Conservation (phyloP, 2,888 invertebrate species). For the Mechanitis messenoides region DNA sequence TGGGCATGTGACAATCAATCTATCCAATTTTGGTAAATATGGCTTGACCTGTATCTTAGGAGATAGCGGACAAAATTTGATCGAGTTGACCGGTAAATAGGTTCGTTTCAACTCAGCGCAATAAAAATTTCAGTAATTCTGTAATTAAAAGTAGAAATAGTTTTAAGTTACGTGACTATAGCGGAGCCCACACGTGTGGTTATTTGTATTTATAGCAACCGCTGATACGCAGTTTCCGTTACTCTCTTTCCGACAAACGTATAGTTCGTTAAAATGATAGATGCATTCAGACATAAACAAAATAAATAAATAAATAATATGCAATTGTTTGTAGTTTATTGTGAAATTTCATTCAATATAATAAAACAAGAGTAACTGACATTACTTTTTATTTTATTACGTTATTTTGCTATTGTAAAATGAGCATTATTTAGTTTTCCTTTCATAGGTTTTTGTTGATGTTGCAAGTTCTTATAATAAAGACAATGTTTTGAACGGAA, state of each 20-base stretch:
- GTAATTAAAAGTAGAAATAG: neutral
- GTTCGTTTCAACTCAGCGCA: no score
- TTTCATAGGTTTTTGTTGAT: neutral
- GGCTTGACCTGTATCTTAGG: no score
- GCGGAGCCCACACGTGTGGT: conserved; percentile 28
- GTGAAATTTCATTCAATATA: no score
- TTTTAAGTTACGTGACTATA: conserved; percentile 11
- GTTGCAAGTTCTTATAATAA: conserved; percentile 3
- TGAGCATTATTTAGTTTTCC: no score
- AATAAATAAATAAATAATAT: neutral
- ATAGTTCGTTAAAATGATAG: conserved; percentile 23
- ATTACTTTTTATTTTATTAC: no score
- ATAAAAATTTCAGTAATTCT: neutral
- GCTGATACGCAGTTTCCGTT: conserved; percentile 38
- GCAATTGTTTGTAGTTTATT: no score
- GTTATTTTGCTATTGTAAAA: no score
- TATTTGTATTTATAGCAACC: conserved; percentile 33
- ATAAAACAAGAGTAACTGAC: no score
- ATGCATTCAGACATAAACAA: neutral
- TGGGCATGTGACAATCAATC: no score
- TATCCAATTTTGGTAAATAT: no score
- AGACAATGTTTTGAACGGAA: conserved; percentile 8
- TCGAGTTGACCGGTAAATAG: no score
- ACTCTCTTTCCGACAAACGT: conserved; percentile 26
- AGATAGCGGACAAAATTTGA: no score